A percentile compares a stretch with the other conserved stretches of the same genome.
phyloP scores from a whole-genome alignment of 2,888 invertebrate genomes.

The Scrobipalpa atriplicella region DNA sequence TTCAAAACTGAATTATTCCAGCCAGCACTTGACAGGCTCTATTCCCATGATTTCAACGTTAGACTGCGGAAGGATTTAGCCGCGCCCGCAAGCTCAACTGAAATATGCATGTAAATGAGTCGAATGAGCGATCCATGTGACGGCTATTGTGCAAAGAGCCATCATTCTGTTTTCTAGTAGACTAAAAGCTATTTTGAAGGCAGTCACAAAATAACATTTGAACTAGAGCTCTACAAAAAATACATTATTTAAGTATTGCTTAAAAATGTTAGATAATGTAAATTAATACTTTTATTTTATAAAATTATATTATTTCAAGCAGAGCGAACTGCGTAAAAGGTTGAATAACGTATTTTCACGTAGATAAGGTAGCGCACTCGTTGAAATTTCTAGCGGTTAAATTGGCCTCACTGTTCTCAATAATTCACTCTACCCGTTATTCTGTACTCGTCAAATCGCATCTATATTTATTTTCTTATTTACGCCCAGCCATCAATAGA shows the following conservation, averaged over 20 bases:
- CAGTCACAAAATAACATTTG: too few relatives aligned
- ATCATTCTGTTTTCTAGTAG: not conserved
- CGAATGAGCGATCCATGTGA: not conserved
- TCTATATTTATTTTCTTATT: conserved; percentile 33
- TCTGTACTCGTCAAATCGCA: not conserved
- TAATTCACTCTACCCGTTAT: not conserved
- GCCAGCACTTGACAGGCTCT: not conserved
- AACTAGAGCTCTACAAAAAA: too few relatives aligned
- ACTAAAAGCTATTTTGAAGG: not conserved
- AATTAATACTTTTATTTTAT: too few relatives aligned
- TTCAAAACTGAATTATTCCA: not conserved
- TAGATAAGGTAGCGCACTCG: too few relatives aligned
- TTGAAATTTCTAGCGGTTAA: not conserved
- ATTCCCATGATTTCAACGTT: not conserved
- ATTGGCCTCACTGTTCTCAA: not conserved
- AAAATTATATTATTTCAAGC: too few relatives aligned
- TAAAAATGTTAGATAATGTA: too few relatives aligned
- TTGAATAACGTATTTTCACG: too few relatives aligned
- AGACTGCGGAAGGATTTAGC: not conserved
- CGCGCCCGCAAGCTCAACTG: not conserved
- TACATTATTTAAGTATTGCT: too few relatives aligned
- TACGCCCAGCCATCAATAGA: conserved; percentile 37
- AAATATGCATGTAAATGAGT: not conserved
- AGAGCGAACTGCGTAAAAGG: too few relatives aligned
- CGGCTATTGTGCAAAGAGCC: not conserved